Percentiles rank a stretch among this genome's conserved stretches.
These are phyloP conservation scores for Drosophila mimica DNA, from an alignment of 2,888 invertebrate genomes.

Conservation along the genomic window DNA sequence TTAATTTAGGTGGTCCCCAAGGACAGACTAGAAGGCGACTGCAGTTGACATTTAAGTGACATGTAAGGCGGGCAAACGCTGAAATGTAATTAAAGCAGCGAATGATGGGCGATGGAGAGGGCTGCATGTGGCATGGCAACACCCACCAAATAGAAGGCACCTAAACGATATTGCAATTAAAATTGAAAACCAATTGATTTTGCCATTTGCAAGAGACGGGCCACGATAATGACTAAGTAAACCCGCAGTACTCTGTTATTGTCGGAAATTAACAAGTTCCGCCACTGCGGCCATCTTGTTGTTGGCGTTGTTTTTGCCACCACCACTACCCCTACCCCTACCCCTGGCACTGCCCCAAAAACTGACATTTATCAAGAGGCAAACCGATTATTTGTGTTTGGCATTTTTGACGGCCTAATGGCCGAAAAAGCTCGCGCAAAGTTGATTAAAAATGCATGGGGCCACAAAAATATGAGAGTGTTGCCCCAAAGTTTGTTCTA, in stretches of 20 bases:
- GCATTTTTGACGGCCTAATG: conserved; percentile 66
- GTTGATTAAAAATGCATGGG: conserved; percentile 70
- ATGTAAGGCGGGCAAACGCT: conserved; percentile 44
- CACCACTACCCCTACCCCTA: background rate
- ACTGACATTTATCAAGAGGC: conserved; percentile 63
- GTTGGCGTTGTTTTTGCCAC: background rate
- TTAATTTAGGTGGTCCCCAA: conserved; percentile 32
- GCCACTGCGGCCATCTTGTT: conserved; percentile 5
- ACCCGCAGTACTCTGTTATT: conserved; percentile 31
- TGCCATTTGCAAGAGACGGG: conserved; percentile 60
- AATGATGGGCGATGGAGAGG: conserved; percentile 1
- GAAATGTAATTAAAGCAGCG: conserved; percentile 62
- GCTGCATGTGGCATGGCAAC: conserved; percentile 15
- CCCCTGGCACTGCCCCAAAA: background rate
- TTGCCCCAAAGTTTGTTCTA: conserved; percentile 28
- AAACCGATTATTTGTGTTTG: conserved; percentile 45
- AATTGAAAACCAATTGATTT: conserved; percentile 69
- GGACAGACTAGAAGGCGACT: conserved; percentile 19
- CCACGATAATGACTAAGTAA: conserved; percentile 61
- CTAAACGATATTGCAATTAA: conserved; percentile 71
- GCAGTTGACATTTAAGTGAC: conserved; percentile 76
- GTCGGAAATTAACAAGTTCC: conserved; percentile 58
- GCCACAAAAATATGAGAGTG: conserved; percentile 20
- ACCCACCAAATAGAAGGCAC: conserved; percentile 41
- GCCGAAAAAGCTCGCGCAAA: conserved; percentile 46